phyloP scores from a whole-genome alignment of 2,888 invertebrate species.

The Cryptocephalus moraei region DNA sequence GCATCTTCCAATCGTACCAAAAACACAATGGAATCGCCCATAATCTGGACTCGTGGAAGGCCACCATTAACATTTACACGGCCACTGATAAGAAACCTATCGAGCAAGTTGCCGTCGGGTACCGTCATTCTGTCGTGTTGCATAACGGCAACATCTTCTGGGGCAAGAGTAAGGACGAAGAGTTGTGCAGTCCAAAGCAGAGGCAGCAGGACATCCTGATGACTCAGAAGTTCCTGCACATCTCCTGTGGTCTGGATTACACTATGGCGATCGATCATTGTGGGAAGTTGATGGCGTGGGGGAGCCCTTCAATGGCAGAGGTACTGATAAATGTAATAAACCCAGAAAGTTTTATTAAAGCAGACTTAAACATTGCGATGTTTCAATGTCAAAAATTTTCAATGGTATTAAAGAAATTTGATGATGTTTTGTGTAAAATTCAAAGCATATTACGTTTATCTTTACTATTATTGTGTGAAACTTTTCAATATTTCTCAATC shows the following conservation, averaged over 20 bases:
- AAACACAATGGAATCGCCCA: conserved; percentile 16
- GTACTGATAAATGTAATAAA: no score
- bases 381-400: no score
- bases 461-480: no score
- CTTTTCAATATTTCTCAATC: neutral
- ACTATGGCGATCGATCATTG: conserved; percentile 58
- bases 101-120: conserved; percentile 51
- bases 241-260: conserved; percentile 68
- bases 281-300: conserved; percentile 66
- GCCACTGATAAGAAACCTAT: conserved; percentile 23
- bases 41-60: conserved; percentile 29
- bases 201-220: conserved; percentile 28
- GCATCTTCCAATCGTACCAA: conserved; percentile 45
- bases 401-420: no score
- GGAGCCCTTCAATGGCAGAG: conserved; percentile 53
- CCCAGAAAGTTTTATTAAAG: no score
- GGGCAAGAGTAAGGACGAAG: conserved; percentile 87
- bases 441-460: no score
- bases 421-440: no score
- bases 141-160: conserved; percentile 43
- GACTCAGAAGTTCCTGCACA: conserved; percentile 33
- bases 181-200: conserved; percentile 63
- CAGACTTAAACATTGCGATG: no score
- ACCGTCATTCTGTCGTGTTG: conserved; percentile 59
- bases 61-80: conserved; percentile 32